A percentile compares a stretch with the other conserved stretches of the same genome.
These are phyloP conservation scores for Leucoma salicis DNA, from an alignment of 2,888 invertebrate genomes.

Conservation along the genomic window DNA sequence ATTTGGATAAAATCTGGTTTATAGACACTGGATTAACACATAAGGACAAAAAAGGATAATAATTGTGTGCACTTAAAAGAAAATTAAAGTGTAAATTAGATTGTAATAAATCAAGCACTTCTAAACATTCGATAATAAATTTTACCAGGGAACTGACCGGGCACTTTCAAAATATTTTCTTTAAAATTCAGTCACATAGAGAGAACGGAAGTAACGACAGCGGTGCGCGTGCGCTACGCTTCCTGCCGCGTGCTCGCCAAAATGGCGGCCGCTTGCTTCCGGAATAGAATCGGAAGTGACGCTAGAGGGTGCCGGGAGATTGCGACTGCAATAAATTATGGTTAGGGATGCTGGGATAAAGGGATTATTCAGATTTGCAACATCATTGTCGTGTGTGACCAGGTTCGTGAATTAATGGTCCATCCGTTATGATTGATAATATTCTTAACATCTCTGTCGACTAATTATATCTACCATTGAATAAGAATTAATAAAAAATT, in stretches of 20 bases:
- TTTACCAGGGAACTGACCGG: conserved; percentile 27
- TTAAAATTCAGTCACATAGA: conserved; percentile 62
- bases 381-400: conserved; percentile 44
- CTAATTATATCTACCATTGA: too few relatives aligned
- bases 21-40: too few relatives aligned
- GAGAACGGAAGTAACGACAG: conserved; percentile 66
- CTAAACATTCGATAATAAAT: conserved; percentile 25
- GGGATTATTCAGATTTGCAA: conserved; percentile 55
- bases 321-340: conserved; percentile 66
- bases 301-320: conserved; percentile 54
- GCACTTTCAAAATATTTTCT: conserved; percentile 58
- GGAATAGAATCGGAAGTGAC: conserved; percentile 55
- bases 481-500: too few relatives aligned
- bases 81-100: too few relatives aligned
- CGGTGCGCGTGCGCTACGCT: conserved; percentile 73
- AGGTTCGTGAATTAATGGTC: background rate
- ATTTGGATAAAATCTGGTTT: too few relatives aligned
- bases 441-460: too few relatives aligned
- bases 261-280: conserved; percentile 77
- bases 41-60: too few relatives aligned
- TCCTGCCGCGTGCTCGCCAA: conserved; percentile 78
- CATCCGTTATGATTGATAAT: background rate
- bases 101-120: conserved; percentile 1
- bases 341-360: conserved; percentile 56
- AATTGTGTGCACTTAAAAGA: too few relatives aligned